Evolutionary conservation across 1,140 invertebrate genomes (phyloP).

Genomic region (Cheumatopsyche charites): DNA sequence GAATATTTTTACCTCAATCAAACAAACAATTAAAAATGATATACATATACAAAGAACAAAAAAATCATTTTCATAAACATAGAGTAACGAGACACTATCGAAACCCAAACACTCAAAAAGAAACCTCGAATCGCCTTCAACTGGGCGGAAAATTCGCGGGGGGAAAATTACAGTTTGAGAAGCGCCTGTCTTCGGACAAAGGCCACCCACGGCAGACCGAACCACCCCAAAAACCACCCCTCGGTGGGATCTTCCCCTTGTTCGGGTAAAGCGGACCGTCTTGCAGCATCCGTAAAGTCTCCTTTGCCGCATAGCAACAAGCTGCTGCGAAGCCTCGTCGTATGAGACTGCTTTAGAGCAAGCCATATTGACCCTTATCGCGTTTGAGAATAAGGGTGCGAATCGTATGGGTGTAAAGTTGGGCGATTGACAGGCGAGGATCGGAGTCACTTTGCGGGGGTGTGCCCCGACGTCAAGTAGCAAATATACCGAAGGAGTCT

Average conservation of each 20-base stretch:
- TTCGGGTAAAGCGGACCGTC: conserved; percentile 24
- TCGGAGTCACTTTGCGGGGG: conserved; percentile 32
- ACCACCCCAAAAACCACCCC: neutral
- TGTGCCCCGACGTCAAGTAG: conserved; percentile 38
- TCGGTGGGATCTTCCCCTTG: neutral
- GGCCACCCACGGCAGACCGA: neutral
- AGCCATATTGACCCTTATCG: conserved; percentile 8
- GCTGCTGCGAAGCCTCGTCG: conserved; percentile 2
- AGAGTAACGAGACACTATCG: too few relatives aligned
- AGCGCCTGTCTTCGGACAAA: neutral
- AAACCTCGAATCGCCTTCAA: too few relatives aligned
- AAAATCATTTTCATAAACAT: too few relatives aligned
- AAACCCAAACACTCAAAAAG: too few relatives aligned
- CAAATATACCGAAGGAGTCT: conserved; percentile 36
- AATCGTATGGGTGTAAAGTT: neutral
- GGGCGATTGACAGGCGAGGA: conserved; percentile 23
- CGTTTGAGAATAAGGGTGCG: neutral
- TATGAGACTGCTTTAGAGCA: neutral
- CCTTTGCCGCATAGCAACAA: conserved; percentile 40
- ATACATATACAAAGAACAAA: too few relatives aligned
- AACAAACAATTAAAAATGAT: too few relatives aligned
- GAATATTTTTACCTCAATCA: too few relatives aligned
- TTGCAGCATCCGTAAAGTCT: conserved; percentile 40
- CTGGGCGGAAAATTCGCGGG: too few relatives aligned
- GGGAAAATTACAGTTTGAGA: conserved; percentile 12